Evolutionary conservation across 1,140 invertebrate species (phyloP), one percentile per base, ranked within the genome.

Genomic region (Drosophila oshimai): DNA sequence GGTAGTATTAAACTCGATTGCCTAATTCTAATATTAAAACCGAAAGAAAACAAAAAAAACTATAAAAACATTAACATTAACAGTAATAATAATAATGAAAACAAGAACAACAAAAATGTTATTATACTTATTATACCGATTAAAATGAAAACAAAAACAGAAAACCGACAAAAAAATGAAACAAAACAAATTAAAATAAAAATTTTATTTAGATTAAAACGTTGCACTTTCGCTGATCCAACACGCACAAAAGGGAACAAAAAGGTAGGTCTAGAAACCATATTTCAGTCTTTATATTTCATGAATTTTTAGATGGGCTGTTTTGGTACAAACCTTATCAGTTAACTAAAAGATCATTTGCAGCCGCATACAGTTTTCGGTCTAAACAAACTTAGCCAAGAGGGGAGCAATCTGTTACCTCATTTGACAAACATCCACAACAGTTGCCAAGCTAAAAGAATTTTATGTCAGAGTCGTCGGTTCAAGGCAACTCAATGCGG

Each of bases 121-220:
- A 90, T 90, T 90, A 90, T 90, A 89, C 87, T 88, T 89, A 89
- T 90, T 90, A 90, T 90, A 89, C 88, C 74, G 78, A 83, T 89
- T 89, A 88, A 89, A 83, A 83, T 75, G 84, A 88, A 84, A 89
- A 88, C 70, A 76, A 83, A 79, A 75, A 70, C 42, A 69, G 65
- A 84, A 79, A 86, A 84, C 71, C 57, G 61, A 81, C 76, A 88
- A 90, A 87, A 89, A 89, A 89, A 89, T 61, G 69, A 72, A 81
- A 81, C 62, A 83, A 83, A 83, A 84, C 80, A 89, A 89, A 89
- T 86, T 81, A 89, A 89, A 90, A 90, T 90, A 90, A 90, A 90
- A 89, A 89, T 90, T 90, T 90, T 90, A 90, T 90, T 90, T 90
- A 90, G 88, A 90, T 88, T 90, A 90, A 69, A 74, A 50, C 33